Conservation (phyloP, 1,140 invertebrate genomes). For the Drosophila micromelanica region DNA sequence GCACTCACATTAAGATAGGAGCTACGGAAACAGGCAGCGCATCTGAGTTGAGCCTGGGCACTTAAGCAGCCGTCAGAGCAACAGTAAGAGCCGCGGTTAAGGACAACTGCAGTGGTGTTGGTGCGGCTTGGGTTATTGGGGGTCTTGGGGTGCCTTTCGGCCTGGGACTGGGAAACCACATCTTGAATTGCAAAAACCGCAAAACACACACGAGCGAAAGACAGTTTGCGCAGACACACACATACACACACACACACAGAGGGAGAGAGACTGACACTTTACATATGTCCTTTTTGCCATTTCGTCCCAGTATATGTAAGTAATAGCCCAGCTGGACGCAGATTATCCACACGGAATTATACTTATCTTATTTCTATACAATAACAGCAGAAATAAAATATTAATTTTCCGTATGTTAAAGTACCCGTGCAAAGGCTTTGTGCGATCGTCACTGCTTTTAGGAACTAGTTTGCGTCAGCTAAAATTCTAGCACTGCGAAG, state of each 20-base stretch:
- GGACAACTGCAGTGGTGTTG: neutral
- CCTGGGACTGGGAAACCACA: constrained; percentile 25
- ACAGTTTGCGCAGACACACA: constrained; percentile 15
- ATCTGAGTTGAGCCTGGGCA: constrained; percentile 48
- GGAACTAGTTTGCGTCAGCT: neutral
- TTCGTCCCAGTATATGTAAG: constrained; percentile 27
- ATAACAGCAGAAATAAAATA: neutral
- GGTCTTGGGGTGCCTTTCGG: neutral
- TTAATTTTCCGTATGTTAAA: neutral
- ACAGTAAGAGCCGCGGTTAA: constrained; percentile 40
- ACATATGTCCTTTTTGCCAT: constrained; percentile 70
- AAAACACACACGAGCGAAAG: constrained; percentile 48
- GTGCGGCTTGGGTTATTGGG: neutral
- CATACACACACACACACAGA: constrained; percentile 19
- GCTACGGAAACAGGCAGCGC: constrained; percentile 40
- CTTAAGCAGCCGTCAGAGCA: constrained; percentile 55
- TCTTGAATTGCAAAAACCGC: constrained; percentile 77
- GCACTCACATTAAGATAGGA: constrained; percentile 27
- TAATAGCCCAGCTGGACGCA: constrained; percentile 20
- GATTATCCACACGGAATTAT: neutral
- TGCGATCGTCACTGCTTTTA: neutral
- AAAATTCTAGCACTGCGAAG: neutral
- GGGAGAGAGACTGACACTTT: constrained; percentile 49
- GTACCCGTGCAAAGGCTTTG: too few species aligned
- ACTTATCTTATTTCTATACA: neutral